A percentile compares a stretch with the other conserved stretches of the same genome.
phyloP scores from a whole-genome alignment of 2,113 vertebrate species.

The Cebus imitator region DNA sequence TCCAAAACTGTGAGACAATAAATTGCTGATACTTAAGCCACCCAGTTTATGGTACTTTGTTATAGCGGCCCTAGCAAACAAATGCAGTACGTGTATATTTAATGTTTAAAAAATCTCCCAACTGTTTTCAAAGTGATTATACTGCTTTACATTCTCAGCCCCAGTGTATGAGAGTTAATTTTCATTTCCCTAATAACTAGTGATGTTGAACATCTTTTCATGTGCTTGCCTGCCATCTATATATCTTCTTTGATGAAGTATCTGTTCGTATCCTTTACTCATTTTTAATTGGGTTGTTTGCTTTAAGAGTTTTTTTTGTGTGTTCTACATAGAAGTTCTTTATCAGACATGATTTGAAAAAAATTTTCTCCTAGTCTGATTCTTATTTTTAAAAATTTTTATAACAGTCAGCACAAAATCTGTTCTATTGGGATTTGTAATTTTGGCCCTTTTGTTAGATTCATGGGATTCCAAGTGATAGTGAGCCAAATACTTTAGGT shows the following conservation, averaged over 20 bases:
- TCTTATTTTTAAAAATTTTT: not conserved
- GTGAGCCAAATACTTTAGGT: not conserved
- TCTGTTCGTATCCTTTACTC: not conserved
- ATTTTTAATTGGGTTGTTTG: not conserved
- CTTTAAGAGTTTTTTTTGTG: not conserved
- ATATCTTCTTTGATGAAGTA: not conserved
- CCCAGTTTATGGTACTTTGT: not conserved
- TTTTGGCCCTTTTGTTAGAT: not conserved
- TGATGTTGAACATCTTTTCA: not conserved
- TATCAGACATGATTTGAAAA: not conserved
- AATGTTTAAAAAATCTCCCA: not conserved
- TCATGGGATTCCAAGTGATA: not conserved
- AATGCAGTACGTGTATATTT: not conserved
- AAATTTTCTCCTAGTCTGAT: not conserved
- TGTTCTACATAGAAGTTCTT: not conserved
- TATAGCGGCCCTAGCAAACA: not conserved
- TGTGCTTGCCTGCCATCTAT: not conserved
- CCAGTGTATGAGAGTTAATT: not conserved
- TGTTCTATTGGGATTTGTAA: not conserved
- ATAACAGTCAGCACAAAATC: not conserved
- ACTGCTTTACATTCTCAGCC: not conserved
- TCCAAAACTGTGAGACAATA: not conserved
- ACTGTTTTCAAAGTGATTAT: not conserved
- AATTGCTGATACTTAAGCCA: not conserved
- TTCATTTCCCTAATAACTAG: not conserved